Conservation (phyloP, 2,888 invertebrate genomes). For the Aspidiotus rigidus region DNA sequence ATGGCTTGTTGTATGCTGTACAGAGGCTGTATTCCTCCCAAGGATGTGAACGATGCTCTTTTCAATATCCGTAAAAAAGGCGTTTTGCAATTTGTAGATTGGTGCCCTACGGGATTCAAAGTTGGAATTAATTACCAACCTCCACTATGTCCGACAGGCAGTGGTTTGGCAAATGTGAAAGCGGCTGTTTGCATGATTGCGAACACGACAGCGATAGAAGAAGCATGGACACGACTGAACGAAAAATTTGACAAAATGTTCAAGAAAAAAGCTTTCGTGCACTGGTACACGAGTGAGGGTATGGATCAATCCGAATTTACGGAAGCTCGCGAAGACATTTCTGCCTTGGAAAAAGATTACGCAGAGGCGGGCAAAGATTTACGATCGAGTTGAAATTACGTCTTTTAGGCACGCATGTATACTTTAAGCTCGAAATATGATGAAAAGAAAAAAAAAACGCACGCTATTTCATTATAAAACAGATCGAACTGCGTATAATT, state of each 20-base stretch:
- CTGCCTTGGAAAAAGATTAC: conserved; percentile 28
- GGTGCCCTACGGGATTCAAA: conserved; percentile 30
- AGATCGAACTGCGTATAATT: background rate
- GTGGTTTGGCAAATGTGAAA: conserved; percentile 25
- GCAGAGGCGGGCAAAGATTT: conserved; percentile 29
- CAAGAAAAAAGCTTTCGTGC: conserved; percentile 24
- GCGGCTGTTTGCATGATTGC: conserved; percentile 29
- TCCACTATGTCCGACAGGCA: conserved; percentile 21
- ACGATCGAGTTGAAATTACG: background rate
- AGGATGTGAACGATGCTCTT: conserved; percentile 28
- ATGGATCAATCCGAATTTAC: conserved; percentile 28
- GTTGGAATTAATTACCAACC: conserved; percentile 30
- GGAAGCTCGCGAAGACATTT: conserved; percentile 26
- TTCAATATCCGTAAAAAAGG: conserved; percentile 25
- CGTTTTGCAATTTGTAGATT: conserved; percentile 26
- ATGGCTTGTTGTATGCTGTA: conserved; percentile 29
- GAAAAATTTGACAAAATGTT: conserved; percentile 28
- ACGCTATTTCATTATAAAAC: background rate
- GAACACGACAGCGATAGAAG: conserved; percentile 25
- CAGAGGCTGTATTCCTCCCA: conserved; percentile 26
- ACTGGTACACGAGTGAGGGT: conserved; percentile 30
- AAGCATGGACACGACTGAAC: conserved; percentile 27
- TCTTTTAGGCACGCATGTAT: background rate
- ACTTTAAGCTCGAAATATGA: background rate
- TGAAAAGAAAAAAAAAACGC: no score